phyloP scores from a whole-genome alignment of 1,140 invertebrate genomes.

The Macrocentrus cingulum region DNA sequence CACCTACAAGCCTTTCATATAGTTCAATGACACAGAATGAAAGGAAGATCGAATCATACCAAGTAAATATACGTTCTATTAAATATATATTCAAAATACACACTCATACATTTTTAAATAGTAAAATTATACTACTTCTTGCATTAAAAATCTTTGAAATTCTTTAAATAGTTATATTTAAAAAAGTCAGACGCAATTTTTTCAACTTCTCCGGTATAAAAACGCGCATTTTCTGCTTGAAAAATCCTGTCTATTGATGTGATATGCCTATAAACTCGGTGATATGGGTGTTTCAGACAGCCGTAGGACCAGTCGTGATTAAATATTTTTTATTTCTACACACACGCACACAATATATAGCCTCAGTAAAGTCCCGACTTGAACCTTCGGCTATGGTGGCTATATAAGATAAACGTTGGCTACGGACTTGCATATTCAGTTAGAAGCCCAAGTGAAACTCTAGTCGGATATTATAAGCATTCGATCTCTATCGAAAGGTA shows the following conservation, averaged over 20 bases:
- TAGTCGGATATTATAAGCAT: constrained; percentile 16
- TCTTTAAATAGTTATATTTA: too few relatives aligned
- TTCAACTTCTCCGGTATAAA: too few relatives aligned
- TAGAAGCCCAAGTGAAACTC: constrained; percentile 25
- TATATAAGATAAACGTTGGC: constrained; percentile 48
- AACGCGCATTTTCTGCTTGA: too few relatives aligned
- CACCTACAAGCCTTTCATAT: constrained; percentile 18
- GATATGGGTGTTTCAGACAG: too few relatives aligned
- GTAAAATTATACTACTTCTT: too few relatives aligned
- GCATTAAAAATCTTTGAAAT: too few relatives aligned
- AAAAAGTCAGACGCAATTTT: too few relatives aligned
- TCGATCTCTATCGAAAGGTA: neutral
- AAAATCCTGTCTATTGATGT: too few relatives aligned
- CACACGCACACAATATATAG: neutral
- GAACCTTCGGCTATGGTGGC: constrained; percentile 21
- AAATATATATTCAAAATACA: too few relatives aligned
- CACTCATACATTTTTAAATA: too few relatives aligned
- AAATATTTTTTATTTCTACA: constrained; percentile 2
- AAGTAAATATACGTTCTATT: too few relatives aligned
- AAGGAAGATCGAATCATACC: constrained; percentile 14
- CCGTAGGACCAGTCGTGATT: neutral
- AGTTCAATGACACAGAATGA: neutral
- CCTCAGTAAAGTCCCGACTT: neutral
- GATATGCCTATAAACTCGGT: too few relatives aligned
- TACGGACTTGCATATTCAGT: constrained; percentile 42